These are phyloP conservation scores for Temnothorax curvispinosus DNA, from an alignment of 1,140 invertebrate species.

Conservation along the genomic window DNA sequence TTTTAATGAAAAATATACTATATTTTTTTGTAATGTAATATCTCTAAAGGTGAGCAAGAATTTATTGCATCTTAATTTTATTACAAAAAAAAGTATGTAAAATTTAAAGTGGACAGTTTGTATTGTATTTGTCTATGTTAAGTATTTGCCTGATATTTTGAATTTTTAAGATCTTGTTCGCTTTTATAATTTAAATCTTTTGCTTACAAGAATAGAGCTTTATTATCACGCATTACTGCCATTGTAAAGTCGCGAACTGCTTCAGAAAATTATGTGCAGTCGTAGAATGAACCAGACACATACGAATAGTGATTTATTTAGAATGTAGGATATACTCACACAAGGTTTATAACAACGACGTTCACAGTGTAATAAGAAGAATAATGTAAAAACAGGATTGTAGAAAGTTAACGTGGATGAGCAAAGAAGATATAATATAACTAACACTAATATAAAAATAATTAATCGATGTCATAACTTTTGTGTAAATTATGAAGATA, in stretches of 20 bases:
- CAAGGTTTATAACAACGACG: background rate
- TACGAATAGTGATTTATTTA: conserved; percentile 1
- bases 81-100: background rate
- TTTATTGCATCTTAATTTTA: background rate
- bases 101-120: background rate
- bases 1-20: background rate
- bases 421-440: background rate
- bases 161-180: background rate
- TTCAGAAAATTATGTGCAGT: conserved; percentile 3
- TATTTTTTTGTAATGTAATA: background rate
- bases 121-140: background rate
- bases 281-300: background rate
- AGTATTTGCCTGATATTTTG: background rate
- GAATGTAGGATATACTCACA: background rate
- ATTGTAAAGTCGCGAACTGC: background rate
- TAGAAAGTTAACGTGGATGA: background rate
- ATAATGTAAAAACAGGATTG: background rate
- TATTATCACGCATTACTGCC: background rate
- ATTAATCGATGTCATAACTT: background rate
- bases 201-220: background rate
- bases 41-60: background rate
- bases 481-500: background rate
- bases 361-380: background rate
- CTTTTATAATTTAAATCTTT: conserved; percentile 1
- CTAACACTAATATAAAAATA: background rate